Percentiles rank a stretch among this genome's conserved stretches.
phyloP scores from a whole-genome alignment of 2,113 vertebrate species.

The Ploceus nigricollis region DNA sequence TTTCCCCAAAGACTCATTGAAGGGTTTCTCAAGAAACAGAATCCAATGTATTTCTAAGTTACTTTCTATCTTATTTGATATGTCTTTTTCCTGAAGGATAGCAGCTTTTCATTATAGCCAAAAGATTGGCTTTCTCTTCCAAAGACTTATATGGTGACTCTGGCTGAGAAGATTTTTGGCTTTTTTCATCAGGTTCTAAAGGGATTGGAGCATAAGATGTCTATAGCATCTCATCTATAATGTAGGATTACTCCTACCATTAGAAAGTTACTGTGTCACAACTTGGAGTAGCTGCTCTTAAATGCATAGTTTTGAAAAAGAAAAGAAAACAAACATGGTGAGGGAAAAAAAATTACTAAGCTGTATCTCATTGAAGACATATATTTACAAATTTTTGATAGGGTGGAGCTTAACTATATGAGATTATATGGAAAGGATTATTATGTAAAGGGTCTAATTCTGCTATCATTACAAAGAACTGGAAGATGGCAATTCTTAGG shows the following conservation, averaged over 20 bases:
- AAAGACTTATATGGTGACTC: background rate
- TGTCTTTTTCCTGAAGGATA: slow-evolving; percentile 27
- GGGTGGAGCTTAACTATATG: background rate
- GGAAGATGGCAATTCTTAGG: background rate
- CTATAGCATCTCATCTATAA: background rate
- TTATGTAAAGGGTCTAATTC: background rate
- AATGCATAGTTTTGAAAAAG: background rate
- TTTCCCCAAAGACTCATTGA: background rate
- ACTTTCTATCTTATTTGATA: slow-evolving; percentile 41
- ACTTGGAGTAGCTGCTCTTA: background rate
- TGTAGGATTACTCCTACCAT: background rate
- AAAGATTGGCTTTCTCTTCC: slow-evolving; percentile 43
- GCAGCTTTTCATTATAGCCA: slow-evolving; percentile 3
- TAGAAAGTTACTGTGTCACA: background rate
- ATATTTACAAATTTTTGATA: background rate
- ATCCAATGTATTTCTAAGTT: background rate
- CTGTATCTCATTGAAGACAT: background rate
- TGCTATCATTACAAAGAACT: background rate
- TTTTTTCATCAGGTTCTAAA: slow-evolving; percentile 22
- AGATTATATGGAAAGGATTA: background rate
- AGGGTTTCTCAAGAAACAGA: slow-evolving; percentile 28
- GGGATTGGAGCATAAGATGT: background rate
- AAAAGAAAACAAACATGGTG: background rate
- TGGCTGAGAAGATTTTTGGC: background rate
- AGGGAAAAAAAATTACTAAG: background rate